Conservation (phyloP, 2,113 vertebrate species). For the Pteronura brasiliensis region DNA sequence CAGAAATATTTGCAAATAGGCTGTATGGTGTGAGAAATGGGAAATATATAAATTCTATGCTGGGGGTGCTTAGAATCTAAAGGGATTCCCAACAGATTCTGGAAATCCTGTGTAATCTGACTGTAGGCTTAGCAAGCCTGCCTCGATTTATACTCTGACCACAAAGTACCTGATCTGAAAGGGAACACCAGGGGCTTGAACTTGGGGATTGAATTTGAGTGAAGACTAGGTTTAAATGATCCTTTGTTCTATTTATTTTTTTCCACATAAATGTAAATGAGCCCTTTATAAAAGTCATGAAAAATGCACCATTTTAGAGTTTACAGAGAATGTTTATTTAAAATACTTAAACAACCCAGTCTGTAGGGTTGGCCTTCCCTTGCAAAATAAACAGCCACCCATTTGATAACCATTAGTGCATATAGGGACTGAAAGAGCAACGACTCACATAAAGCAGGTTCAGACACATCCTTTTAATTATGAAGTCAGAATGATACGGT, state of each 20-base stretch:
- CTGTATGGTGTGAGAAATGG: background rate
- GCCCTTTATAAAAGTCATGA: constrained; percentile 65
- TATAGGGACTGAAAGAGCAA: constrained; percentile 47
- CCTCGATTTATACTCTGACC: background rate
- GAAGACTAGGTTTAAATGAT: constrained; percentile 75
- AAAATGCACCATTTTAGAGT: constrained; percentile 74
- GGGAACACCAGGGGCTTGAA: constrained; percentile 53
- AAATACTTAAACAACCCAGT: constrained; percentile 71
- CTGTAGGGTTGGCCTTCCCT: constrained; percentile 50
- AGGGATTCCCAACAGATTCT: background rate
- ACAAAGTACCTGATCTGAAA: constrained; percentile 56
- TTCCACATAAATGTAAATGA: constrained; percentile 65
- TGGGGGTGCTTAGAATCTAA: background rate
- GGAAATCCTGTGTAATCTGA: background rate
- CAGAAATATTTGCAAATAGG: constrained; percentile 71
- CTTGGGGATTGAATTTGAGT: constrained; percentile 53
- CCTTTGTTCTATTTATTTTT: constrained; percentile 75
- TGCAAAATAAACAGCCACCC: constrained; percentile 75
- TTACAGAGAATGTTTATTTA: constrained; percentile 77
- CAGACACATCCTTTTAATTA: background rate
- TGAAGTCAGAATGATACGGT: background rate
- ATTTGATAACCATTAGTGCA: constrained; percentile 69
- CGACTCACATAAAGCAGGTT: constrained; percentile 42
- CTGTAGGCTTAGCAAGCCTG: background rate
- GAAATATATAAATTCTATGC: background rate